These are phyloP conservation scores for Scalopus aquaticus DNA, from an alignment of 2,113 vertebrate genomes.

Conservation along the genomic window DNA sequence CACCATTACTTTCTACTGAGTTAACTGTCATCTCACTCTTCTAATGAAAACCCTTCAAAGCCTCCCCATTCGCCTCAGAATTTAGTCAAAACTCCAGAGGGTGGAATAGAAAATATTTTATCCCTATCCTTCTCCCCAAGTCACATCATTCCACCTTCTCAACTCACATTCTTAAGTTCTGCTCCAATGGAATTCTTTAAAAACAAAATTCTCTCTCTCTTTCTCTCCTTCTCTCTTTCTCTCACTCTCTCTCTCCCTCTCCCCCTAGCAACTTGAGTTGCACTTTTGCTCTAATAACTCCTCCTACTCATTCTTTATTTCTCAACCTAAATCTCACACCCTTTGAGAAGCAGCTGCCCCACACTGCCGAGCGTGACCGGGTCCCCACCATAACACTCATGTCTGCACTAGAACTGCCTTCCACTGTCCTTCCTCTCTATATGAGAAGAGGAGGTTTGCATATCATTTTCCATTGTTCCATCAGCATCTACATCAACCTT, in stretches of 20 bases:
- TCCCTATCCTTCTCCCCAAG: neutral
- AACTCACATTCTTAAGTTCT: neutral
- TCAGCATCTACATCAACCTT: neutral
- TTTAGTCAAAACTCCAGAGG: neutral
- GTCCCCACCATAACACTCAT: rapidly evolving
- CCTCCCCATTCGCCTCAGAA: neutral
- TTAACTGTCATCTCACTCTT: neutral
- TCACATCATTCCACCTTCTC: neutral
- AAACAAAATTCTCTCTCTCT: neutral
- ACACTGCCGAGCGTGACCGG: neutral
- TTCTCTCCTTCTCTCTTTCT: no score
- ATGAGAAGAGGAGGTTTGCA: neutral
- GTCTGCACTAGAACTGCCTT: neutral
- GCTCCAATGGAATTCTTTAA: neutral
- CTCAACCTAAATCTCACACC: neutral
- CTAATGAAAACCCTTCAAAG: neutral
- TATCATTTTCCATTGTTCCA: neutral
- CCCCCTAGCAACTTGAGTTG: neutral
- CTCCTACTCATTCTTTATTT: neutral
- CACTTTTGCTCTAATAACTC: neutral
- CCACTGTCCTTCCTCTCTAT: neutral
- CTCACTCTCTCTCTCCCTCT: no score
- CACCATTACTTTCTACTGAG: neutral
- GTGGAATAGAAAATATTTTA: neutral
- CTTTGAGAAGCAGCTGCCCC: neutral